phyloP scores from a whole-genome alignment of 2,797 vertebrate genomes.

The Apodemus agrarius region DNA sequence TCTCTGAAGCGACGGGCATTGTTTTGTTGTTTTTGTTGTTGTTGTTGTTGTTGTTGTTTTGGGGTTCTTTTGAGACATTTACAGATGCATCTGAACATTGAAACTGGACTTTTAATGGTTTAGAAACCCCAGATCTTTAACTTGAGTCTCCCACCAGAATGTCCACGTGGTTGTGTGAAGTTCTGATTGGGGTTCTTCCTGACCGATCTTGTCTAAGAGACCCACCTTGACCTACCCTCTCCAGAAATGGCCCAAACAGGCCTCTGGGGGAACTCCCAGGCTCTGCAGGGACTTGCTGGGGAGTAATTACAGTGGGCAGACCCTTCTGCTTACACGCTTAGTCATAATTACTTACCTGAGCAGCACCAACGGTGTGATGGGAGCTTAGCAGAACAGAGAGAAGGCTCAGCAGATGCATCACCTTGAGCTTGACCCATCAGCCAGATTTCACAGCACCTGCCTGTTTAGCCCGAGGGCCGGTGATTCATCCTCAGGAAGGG shows the following conservation, averaged over 20 bases:
- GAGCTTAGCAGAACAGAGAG: constrained; percentile 59
- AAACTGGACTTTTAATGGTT: neutral
- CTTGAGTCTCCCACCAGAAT: neutral
- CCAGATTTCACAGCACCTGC: constrained; percentile 53
- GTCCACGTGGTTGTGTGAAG: rapidly evolving
- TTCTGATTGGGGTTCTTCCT: neutral
- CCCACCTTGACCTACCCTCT: neutral
- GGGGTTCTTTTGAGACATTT: neutral
- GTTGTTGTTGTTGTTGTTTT: too few species aligned
- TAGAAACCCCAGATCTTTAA: neutral
- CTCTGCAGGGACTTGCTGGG: constrained; percentile 57
- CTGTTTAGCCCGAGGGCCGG: constrained; percentile 24
- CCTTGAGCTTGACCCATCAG: constrained; percentile 70
- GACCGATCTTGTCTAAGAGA: neutral
- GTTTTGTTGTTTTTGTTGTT: too few species aligned
- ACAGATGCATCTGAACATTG: neutral
- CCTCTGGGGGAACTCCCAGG: constrained; percentile 67
- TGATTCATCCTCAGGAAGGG: neutral
- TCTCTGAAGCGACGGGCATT: neutral
- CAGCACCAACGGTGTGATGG: neutral
- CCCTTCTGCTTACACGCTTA: constrained; percentile 42
- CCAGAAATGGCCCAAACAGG: neutral
- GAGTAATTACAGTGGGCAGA: constrained; percentile 70
- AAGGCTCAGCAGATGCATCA: constrained; percentile 20
- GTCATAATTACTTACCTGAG: constrained; percentile 67